These are phyloP conservation scores for Geotria australis DNA, from an alignment of 2,797 vertebrate species.

Conservation along the genomic window DNA sequence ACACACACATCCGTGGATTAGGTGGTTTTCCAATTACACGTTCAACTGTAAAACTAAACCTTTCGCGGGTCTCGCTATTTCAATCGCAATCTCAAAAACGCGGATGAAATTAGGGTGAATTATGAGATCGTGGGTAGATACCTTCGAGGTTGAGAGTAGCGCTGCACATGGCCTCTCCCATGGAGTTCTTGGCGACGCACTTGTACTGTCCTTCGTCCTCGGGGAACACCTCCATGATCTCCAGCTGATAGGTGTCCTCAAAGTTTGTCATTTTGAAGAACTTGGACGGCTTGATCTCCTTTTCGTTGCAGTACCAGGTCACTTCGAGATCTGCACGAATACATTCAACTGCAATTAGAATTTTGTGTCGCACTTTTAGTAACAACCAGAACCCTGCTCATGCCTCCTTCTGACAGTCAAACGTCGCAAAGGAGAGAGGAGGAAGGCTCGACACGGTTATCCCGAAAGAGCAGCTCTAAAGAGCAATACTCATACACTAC, in stretches of 20 bases:
- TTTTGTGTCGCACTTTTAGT: too few species aligned
- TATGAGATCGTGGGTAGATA: slow-evolving; percentile 7
- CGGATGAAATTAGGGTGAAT: slow-evolving; percentile 1
- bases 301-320: slow-evolving; percentile 60
- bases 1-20: too few species aligned
- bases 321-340: slow-evolving; percentile 42
- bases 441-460: too few species aligned
- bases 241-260: slow-evolving; percentile 70
- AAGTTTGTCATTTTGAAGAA: slow-evolving; percentile 88
- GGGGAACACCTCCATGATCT: slow-evolving; percentile 55
- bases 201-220: slow-evolving; percentile 69
- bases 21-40: too few species aligned
- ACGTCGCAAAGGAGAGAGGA: too few species aligned
- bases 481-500: too few species aligned
- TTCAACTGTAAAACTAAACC: too few species aligned
- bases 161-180: slow-evolving; percentile 52
- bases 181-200: slow-evolving; percentile 43
- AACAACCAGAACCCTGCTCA: too few species aligned
- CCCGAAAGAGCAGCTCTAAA: too few species aligned
- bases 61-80: too few species aligned
- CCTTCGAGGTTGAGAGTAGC: slow-evolving; percentile 47
- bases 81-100: not conserved
- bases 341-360: too few species aligned
- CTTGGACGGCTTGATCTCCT: slow-evolving; percentile 67
- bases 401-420: too few species aligned